These are phyloP conservation scores for Bubo scandiacus DNA, from an alignment of 2,113 vertebrate species.

Conservation along the genomic window DNA sequence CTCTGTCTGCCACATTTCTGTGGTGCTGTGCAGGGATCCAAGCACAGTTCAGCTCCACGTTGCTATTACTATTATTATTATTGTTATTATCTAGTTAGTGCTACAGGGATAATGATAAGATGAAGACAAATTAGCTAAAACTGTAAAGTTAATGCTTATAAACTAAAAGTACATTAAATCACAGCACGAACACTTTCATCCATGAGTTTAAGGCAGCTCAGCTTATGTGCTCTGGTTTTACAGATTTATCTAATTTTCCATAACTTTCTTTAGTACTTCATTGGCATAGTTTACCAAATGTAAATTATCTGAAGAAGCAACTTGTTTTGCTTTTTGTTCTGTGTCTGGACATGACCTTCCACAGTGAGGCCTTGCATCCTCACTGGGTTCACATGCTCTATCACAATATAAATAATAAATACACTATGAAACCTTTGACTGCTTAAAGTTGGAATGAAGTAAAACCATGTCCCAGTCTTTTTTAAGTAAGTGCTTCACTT, in stretches of 20 bases:
- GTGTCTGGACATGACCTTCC: not conserved
- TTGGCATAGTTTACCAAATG: not conserved
- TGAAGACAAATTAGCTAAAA: not conserved
- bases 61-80: not conserved
- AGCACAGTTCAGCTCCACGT: not conserved
- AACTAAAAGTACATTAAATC: not conserved
- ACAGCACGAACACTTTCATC: not conserved
- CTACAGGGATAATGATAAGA: not conserved
- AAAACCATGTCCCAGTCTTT: not conserved
- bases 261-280: not conserved
- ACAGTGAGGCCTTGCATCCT: not conserved
- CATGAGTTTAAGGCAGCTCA: not conserved
- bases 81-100: not conserved
- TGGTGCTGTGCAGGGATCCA: not conserved
- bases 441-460: not conserved
- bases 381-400: not conserved
- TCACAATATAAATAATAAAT: not conserved
- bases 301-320: not conserved
- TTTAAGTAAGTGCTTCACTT: not conserved
- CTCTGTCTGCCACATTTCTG: not conserved
- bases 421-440: not conserved
- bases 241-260: not conserved
- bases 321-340: not conserved
- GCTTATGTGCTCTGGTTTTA: not conserved
- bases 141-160: not conserved